Conservation (phyloP, 2,888 invertebrate species). For the Macrosoma leucophasiata region DNA sequence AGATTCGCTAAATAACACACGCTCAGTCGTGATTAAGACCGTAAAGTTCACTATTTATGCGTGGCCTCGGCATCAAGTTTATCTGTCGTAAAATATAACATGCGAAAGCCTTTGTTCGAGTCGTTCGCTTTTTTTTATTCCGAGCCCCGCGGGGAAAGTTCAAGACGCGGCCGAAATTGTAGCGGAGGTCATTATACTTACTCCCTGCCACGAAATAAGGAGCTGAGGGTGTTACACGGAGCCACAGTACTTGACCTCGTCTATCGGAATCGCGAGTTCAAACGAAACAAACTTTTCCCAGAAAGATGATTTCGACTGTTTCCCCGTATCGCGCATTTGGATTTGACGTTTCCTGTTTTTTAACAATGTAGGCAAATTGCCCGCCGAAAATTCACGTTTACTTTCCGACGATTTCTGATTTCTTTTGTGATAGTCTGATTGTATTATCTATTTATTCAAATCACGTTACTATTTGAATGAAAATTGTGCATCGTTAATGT, state of each 20-base stretch:
- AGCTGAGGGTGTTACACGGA: slow-evolving; percentile 5
- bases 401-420: too few relatives aligned
- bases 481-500: too few relatives aligned
- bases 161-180: slow-evolving; percentile 9
- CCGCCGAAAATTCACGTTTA: too few relatives aligned
- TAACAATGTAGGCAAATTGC: too few relatives aligned
- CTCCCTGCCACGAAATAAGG: slow-evolving; percentile 10
- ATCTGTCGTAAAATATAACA: slow-evolving; percentile 22
- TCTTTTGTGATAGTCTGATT: too few relatives aligned
- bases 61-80: slow-evolving; percentile 20
- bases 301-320: too few relatives aligned
- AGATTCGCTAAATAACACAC: slow-evolving; percentile 14
- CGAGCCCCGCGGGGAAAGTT: slow-evolving; percentile 8
- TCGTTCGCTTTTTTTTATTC: slow-evolving; percentile 11
- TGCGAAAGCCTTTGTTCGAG: slow-evolving; percentile 14
- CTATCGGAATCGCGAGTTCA: slow-evolving; percentile 25
- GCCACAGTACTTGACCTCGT: slow-evolving; percentile 17
- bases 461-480: too few relatives aligned
- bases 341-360: too few relatives aligned
- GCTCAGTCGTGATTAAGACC: slow-evolving; percentile 14
- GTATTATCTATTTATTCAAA: too few relatives aligned
- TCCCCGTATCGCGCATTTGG: too few relatives aligned
- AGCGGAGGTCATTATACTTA: slow-evolving; percentile 14
- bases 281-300: slow-evolving; percentile 37
- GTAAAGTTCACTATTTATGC: slow-evolving; percentile 20